Conservation (phyloP, 2,797 vertebrate species). For the Sebastes nivosus region DNA sequence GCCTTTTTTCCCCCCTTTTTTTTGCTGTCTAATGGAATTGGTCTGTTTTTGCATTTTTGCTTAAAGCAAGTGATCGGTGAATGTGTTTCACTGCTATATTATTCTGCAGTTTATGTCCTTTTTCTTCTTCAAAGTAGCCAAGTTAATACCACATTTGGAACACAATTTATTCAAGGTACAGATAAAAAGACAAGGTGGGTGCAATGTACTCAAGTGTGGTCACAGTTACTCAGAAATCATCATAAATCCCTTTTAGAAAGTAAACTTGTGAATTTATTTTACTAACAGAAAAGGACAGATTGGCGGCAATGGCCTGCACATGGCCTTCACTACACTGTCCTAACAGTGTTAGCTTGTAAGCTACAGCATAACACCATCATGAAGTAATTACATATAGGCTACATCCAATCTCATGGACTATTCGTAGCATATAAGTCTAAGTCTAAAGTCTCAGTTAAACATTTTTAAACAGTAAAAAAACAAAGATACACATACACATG, state of each 20-base stretch:
- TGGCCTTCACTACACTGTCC: background rate
- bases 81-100: background rate
- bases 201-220: background rate
- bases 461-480: background rate
- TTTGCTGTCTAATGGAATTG: conserved; percentile 18
- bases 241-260: background rate
- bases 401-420: background rate
- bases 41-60: background rate
- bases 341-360: background rate
- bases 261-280: background rate
- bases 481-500: too few species aligned
- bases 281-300: too few species aligned
- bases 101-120: background rate
- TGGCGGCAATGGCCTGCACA: background rate
- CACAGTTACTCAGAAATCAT: background rate
- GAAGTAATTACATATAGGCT: background rate
- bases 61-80: conserved; percentile 1
- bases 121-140: background rate
- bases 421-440: background rate
- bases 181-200: background rate
- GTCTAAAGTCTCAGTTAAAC: background rate
- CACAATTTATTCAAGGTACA: background rate
- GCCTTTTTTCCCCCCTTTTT: background rate
- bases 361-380: background rate
- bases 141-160: background rate